These are phyloP conservation scores for Opisthocomus hoazin DNA, from an alignment of 2,113 vertebrate genomes.

Conservation along the genomic window DNA sequence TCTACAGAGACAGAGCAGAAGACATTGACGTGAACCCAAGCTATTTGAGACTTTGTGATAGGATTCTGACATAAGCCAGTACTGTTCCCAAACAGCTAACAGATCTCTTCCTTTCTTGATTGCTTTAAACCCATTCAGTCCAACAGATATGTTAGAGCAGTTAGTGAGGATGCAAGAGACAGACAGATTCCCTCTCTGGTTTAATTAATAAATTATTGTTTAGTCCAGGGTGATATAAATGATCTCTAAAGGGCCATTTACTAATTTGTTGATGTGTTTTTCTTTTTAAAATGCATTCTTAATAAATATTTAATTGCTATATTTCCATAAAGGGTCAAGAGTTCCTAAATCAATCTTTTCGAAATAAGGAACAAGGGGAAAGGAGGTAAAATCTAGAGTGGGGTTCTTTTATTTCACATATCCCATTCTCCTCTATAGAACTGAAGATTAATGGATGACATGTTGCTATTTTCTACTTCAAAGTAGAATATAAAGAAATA, in stretches of 20 bases:
- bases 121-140: background rate
- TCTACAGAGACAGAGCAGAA: background rate
- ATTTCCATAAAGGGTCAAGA: background rate
- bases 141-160: background rate
- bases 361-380: background rate
- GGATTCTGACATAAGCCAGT: background rate
- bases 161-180: background rate
- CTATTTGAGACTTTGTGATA: background rate
- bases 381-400: background rate
- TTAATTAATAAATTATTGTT: background rate
- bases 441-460: background rate
- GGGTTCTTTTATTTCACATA: background rate
- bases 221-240: background rate
- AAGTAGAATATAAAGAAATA: constrained; percentile 40
- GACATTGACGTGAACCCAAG: background rate
- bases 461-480: constrained; percentile 19
- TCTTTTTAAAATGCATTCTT: background rate
- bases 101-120: background rate
- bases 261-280: background rate
- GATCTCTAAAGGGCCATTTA: background rate
- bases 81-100: background rate
- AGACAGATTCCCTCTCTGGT: background rate
- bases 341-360: background rate
- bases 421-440: background rate
- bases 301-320: background rate